Evolutionary conservation across 2,797 vertebrate species (phyloP).

Genomic region (Phrynocephalus forsythii): DNA sequence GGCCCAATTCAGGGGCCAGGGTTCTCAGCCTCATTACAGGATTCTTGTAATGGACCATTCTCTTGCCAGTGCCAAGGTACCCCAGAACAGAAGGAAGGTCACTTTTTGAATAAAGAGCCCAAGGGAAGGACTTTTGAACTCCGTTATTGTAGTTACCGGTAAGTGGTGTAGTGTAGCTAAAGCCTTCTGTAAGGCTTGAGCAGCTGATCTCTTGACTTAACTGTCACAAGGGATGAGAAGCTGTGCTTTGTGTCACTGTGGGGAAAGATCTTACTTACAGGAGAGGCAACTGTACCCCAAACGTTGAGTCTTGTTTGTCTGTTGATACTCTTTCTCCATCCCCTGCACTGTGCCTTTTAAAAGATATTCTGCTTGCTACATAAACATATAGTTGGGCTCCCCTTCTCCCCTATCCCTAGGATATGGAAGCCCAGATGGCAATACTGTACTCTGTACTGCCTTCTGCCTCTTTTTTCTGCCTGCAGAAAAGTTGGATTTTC

Average conservation of each 20-base stretch:
- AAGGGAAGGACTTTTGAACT: not conserved
- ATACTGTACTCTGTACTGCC: too few species aligned
- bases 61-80: not conserved
- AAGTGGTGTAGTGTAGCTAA: not conserved
- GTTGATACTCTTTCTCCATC: not conserved
- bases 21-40: too few species aligned
- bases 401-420: not conserved
- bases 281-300: not conserved
- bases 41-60: not conserved
- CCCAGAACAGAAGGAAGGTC: not conserved
- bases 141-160: not conserved
- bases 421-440: not conserved
- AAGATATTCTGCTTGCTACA: not conserved
- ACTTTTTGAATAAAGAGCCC: not conserved
- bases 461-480: not conserved
- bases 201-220: not conserved
- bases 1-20: not conserved
- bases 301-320: not conserved
- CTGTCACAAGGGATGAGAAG: not conserved
- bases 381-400: not conserved
- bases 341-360: not conserved
- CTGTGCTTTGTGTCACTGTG: not conserved
- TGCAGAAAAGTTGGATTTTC: too few species aligned
- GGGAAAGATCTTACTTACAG: not conserved
- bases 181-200: not conserved